Evolutionary conservation across 2,888 invertebrate species (phyloP).

Genomic region (Clunio marinus): DNA sequence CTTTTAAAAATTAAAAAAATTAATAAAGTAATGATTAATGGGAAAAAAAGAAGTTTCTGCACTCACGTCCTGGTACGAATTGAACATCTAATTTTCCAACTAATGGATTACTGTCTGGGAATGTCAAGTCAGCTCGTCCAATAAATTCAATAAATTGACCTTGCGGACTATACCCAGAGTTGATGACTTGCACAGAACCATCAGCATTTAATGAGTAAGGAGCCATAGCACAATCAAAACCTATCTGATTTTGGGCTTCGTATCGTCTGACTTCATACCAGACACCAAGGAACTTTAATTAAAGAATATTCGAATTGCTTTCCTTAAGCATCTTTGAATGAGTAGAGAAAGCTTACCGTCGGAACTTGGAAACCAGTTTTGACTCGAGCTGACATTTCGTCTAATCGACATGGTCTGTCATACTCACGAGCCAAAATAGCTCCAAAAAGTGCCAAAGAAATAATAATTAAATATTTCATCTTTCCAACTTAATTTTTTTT

Average conservation of each 20-base stretch:
- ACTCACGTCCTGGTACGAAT: slow-evolving; percentile 8
- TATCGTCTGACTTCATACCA: slow-evolving; percentile 22
- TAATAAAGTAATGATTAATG: neutral
- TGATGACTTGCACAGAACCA: slow-evolving; percentile 17
- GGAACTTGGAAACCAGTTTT: neutral
- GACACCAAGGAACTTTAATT: neutral
- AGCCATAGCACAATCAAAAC: neutral
- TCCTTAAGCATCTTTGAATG: neutral
- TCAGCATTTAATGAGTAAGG: slow-evolving; percentile 5
- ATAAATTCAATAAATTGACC: neutral
- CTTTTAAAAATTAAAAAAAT: neutral
- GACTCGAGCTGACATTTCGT: neutral
- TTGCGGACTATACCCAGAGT: neutral
- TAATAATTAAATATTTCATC: slow-evolving; percentile 15
- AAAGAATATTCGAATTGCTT: neutral
- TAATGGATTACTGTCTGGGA: slow-evolving; percentile 14
- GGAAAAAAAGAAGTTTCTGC: neutral
- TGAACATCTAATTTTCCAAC: slow-evolving; percentile 29
- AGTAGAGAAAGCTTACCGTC: neutral
- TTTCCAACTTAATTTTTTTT: no score
- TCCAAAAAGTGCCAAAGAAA: neutral
- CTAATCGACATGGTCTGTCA: neutral
- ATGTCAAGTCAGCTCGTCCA: slow-evolving; percentile 24
- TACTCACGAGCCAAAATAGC: neutral
- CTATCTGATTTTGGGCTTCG: neutral